phyloP scores from a whole-genome alignment of 2,888 invertebrate genomes.

The Noctua comes region DNA sequence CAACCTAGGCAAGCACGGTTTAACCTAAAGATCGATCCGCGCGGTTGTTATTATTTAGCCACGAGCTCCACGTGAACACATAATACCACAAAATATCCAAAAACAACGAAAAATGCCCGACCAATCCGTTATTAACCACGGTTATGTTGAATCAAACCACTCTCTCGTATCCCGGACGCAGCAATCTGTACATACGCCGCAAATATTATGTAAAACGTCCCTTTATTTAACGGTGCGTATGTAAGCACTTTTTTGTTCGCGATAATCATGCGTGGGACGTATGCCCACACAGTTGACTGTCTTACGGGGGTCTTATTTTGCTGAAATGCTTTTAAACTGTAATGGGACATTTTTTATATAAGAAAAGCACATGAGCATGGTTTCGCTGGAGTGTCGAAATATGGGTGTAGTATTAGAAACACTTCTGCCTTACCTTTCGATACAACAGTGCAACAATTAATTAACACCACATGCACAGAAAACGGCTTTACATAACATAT shows the following conservation, averaged over 20 bases:
- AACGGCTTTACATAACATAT: too few species aligned
- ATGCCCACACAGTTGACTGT: slow-evolving; percentile 8
- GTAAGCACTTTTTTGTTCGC: slow-evolving; percentile 50
- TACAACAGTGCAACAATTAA: too few species aligned
- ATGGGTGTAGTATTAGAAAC: too few species aligned
- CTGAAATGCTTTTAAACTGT: not conserved
- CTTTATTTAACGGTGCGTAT: slow-evolving; percentile 40
- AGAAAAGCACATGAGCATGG: not conserved
- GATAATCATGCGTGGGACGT: slow-evolving; percentile 27
- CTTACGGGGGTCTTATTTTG: slow-evolving; percentile 23
- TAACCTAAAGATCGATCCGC: too few species aligned
- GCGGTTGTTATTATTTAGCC: too few species aligned
- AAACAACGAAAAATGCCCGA: slow-evolving; percentile 2
- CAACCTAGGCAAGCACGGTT: too few species aligned
- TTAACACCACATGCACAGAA: too few species aligned
- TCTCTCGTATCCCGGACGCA: slow-evolving; percentile 20
- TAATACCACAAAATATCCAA: not conserved
- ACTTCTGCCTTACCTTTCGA: too few species aligned
- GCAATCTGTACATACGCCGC: slow-evolving; percentile 42
- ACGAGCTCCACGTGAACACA: not conserved
- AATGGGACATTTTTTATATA: not conserved
- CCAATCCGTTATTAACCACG: slow-evolving; percentile 13
- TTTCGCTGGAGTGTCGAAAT: not conserved
- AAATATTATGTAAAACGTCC: slow-evolving; percentile 42
- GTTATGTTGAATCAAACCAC: slow-evolving; percentile 27